Evolutionary conservation across 2,888 invertebrate genomes (phyloP).

Genomic region (Aspidapion aeneum): DNA sequence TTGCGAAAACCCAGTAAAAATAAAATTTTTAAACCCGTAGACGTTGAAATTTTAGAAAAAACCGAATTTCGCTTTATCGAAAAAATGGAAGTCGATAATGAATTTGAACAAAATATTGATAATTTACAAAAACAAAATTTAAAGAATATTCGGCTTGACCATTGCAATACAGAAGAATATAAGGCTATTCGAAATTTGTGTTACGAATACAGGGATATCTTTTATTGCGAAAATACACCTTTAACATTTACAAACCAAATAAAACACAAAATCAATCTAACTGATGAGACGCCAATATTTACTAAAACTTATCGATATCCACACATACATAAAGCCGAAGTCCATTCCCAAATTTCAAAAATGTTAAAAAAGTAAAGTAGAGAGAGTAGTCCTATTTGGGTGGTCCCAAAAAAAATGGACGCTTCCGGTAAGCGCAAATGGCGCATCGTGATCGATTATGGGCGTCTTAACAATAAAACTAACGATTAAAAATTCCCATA

Average conservation of each 20-base stretch:
- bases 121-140: neutral
- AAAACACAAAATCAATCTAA: neutral
- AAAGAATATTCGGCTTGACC: too few relatives aligned
- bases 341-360: neutral
- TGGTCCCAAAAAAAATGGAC: neutral
- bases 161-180: too few relatives aligned
- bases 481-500: slow-evolving; percentile 2
- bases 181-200: slow-evolving; percentile 2
- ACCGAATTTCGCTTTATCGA: slow-evolving; percentile 9
- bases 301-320: slow-evolving; percentile 7
- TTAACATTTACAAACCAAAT: neutral
- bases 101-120: neutral
- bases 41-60: slow-evolving; percentile 7
- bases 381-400: neutral
- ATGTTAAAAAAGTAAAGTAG: too few relatives aligned
- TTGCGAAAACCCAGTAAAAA: slow-evolving; percentile 6
- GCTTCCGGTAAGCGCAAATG: slow-evolving; percentile 4
- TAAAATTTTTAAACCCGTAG: slow-evolving; percentile 3
- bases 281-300: neutral
- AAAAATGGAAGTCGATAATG: neutral
- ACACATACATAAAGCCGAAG: slow-evolving; percentile 1
- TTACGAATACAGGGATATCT: slow-evolving; percentile 6
- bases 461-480: neutral
- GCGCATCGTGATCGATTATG: slow-evolving; percentile 1
- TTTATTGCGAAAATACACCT: slow-evolving; percentile 1